Evolutionary conservation across 1,140 invertebrate genomes (phyloP), one percentile per base, ranked within the genome.

Genomic region (Scaptomyza montana): DNA sequence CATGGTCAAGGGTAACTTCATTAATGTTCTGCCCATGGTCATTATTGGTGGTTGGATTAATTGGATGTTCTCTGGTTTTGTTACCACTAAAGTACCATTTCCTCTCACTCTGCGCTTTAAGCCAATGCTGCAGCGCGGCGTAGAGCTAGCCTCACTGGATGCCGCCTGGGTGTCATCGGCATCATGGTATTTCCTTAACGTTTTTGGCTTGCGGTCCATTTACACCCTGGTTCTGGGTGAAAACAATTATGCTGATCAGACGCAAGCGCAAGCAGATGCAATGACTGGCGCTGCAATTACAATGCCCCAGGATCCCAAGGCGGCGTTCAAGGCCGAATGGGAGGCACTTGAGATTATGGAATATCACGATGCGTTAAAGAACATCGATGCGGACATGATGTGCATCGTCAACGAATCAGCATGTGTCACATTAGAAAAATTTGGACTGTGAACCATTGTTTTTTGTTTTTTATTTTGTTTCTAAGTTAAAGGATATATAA

Each of bases 51-150:
- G 94, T 3, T 99, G 99, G 99, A 99, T 99, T 78, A 99, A 99
- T 92, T 99, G 99, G 99, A 99, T 99, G 93, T 99, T 99, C 92
- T 99, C 98, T 67, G 99, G 99, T 54, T 99, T 99, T 93, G 97
- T 99, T 43, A 99, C 99, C 53, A 99, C 98, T 12, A 99, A 99
- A 94, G 98, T 99, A 12, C 99, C 99, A 67, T 99, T 99, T 93
- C 99, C 99, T 0, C 92, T 99, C 54, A 99, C 99, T 0, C 93
- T 99, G 30, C 94, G 98, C 30, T 99, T 99, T 92, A 99, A 99
- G 92, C 98, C 98, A 2, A 99, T 99, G 99, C 93, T 99, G 62
- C 99, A 99, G 94, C 94, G 99, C 90, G 99, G 99, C 43, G 96
- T 99, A 62, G 98, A 99, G 92, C 93, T 99, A 30, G 94, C 95